Evolutionary conservation across 2,888 invertebrate species (phyloP), one percentile per base, ranked within the genome.

Genomic region (Elmis aenea): DNA sequence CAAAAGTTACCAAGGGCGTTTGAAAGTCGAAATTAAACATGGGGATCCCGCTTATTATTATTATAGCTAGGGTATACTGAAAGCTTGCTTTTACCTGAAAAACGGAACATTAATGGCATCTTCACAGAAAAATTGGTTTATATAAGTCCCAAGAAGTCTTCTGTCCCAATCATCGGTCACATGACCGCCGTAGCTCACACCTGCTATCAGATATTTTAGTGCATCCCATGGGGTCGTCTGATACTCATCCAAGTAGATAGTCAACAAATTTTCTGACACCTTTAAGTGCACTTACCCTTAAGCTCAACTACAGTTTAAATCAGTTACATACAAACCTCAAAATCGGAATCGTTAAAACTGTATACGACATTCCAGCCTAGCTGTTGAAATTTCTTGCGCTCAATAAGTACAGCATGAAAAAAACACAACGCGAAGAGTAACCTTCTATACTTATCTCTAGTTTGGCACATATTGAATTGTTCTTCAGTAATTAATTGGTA

Each of bases 301-400:
- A 23, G 4, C 3, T 13, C 3, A 14, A n/a, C 15, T 13, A 4
- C 10, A 22, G 5, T 10, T 26, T 23, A 13, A 26, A 12, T 14
- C 8, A 20, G 10, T 5, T 14, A 79, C 73, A 76, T 77, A 51
- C 64, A 66, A 52, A 88, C 88, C 69, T 89, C 88, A 68, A 91
- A 92, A 64, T 92, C 92, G 0, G 91, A 84, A 64, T 91, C 90
- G 55, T 91, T 92, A 63, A 92, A 92, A 66, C 88, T 87, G 58
- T 92, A 92, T 18, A 85, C 71, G 3, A 88, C 84, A 62, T 92
- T 92, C 84, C 91, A 92, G 0, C 92, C 92, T 14, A 92, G 76
- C 67, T 88, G 85, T 28, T 87, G 77, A 69, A 91, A 92, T 59
- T 92, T 83, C 59, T 85, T 87, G 29, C 92, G 73, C 48, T 91